phyloP scores from a whole-genome alignment of 2,888 invertebrate genomes.

The Reticulitermes lucifugus region DNA sequence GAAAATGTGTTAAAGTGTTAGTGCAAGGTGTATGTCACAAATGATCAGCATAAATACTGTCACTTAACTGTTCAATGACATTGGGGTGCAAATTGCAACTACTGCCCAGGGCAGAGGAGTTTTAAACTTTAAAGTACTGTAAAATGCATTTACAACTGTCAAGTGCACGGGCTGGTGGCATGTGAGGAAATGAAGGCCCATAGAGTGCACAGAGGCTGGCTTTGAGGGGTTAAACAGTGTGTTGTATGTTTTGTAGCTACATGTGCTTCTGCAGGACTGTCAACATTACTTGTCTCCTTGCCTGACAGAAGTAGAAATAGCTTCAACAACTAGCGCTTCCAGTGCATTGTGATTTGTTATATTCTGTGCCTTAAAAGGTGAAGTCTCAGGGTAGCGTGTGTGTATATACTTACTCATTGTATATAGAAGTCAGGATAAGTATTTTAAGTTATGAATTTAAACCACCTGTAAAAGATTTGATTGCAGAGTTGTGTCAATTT shows the following conservation, averaged over 20 bases:
- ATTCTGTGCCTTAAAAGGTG: slow-evolving; percentile 16
- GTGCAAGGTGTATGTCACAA: no score
- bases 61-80: no score
- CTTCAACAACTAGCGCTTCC: slow-evolving; percentile 17
- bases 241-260: no score
- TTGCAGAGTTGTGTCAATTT: neutral
- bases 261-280: neutral
- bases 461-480: neutral
- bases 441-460: neutral
- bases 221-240: no score
- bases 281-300: neutral
- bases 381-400: slow-evolving; percentile 21
- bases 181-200: no score
- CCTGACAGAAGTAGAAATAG: neutral
- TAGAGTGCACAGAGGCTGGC: no score
- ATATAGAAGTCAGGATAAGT: neutral
- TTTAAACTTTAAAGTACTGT: no score
- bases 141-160: no score
- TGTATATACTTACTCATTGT: neutral
- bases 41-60: no score
- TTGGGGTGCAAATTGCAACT: no score
- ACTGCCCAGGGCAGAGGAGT: no score
- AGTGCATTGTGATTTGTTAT: slow-evolving; percentile 10
- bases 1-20: neutral
- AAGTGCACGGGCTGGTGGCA: no score